These are phyloP conservation scores for Lagopus muta DNA, from an alignment of 2,113 vertebrate genomes.

Conservation along the genomic window DNA sequence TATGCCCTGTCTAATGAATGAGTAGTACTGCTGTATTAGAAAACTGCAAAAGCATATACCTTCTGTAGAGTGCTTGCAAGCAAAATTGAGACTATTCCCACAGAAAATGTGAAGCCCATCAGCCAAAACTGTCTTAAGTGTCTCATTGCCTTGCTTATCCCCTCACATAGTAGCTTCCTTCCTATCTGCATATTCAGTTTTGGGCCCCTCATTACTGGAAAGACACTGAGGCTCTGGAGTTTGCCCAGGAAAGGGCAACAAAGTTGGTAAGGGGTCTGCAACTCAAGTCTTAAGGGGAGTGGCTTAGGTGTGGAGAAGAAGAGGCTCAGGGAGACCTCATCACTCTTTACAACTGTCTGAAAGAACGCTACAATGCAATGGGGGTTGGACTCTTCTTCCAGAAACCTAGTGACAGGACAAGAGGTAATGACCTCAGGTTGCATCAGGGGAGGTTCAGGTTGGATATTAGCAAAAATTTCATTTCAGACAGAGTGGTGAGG, in stretches of 20 bases:
- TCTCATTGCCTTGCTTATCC: not conserved
- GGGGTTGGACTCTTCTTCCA: not conserved
- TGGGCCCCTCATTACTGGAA: too few relatives aligned
- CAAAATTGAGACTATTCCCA: not conserved
- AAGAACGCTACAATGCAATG: not conserved
- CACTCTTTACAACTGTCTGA: not conserved
- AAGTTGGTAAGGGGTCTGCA: too few relatives aligned
- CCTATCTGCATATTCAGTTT: rapidly evolving
- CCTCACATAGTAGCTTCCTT: not conserved
- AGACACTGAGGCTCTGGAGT: too few relatives aligned
- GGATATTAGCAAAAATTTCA: not conserved
- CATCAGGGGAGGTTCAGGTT: not conserved
- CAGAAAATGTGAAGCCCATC: not conserved
- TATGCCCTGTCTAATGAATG: not conserved
- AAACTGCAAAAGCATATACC: not conserved
- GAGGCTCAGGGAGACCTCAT: not conserved
- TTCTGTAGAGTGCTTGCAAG: not conserved
- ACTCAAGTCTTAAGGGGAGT: too few relatives aligned
- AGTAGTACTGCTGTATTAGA: not conserved
- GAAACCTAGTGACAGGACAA: too few relatives aligned
- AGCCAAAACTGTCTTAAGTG: not conserved
- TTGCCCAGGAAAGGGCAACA: too few relatives aligned
- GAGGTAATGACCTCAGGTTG: not conserved
- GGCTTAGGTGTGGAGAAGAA: too few relatives aligned
- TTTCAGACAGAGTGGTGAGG: not conserved